A percentile compares a stretch with the other conserved stretches of the same genome.
phyloP scores from a whole-genome alignment of 2,113 vertebrate genomes.

The Clarias macrocephalus region DNA sequence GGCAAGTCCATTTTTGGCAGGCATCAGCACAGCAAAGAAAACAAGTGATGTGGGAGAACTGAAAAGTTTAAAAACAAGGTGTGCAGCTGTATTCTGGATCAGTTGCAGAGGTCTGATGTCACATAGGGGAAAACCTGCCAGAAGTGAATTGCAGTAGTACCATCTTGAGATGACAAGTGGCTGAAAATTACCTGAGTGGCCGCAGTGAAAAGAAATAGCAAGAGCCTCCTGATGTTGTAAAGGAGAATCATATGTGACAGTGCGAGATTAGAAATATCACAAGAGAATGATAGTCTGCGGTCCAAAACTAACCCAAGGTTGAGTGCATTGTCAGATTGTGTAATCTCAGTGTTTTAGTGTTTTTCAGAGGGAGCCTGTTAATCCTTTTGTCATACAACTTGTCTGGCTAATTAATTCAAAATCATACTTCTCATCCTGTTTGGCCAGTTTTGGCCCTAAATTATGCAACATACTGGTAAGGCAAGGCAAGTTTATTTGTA shows the following conservation, averaged over 20 bases:
- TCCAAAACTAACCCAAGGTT: neutral
- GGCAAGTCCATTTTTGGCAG: neutral
- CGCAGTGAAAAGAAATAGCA: neutral
- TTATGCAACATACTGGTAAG: neutral
- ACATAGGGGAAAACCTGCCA: neutral
- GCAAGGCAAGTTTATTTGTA: too few species aligned
- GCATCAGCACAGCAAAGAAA: neutral
- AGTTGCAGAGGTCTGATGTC: neutral
- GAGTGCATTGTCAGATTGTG: neutral
- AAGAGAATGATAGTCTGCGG: neutral
- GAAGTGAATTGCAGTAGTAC: neutral
- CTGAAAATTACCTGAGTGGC: neutral
- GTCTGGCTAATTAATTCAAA: neutral
- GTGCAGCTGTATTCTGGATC: neutral
- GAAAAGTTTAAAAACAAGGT: neutral
- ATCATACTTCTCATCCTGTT: neutral
- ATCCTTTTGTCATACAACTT: neutral
- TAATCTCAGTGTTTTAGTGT: neutral
- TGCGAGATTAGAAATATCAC: neutral
- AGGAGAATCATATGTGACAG: neutral
- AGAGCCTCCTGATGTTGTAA: neutral
- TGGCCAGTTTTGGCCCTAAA: neutral
- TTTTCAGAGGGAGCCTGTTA: neutral
- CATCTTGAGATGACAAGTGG: neutral
- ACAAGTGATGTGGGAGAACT: neutral